A percentile compares a stretch with the other conserved stretches of the same genome.
phyloP scores from a whole-genome alignment of 2,113 vertebrate genomes.

The Neotoma lepida region DNA sequence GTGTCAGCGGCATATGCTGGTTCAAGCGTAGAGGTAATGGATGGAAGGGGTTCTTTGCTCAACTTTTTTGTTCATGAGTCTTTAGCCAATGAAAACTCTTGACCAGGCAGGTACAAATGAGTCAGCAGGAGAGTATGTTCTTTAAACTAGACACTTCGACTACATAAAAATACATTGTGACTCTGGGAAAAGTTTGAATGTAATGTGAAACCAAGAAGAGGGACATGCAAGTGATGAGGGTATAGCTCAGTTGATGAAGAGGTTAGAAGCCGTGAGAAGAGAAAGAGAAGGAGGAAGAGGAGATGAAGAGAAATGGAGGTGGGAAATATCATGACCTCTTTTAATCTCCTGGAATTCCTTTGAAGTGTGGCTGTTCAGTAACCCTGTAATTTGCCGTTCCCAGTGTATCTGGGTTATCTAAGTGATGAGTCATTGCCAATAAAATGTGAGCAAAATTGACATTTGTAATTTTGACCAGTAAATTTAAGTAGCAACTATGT shows the following conservation, averaged over 20 bases:
- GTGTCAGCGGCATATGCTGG: too few relatives aligned
- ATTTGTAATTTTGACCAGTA: not conserved
- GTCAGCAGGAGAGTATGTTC: not conserved
- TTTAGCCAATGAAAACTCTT: not conserved
- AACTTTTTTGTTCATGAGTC: not conserved
- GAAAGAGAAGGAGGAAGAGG: too few relatives aligned
- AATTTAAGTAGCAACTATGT: not conserved
- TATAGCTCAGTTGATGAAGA: not conserved
- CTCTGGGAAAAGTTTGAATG: not conserved
- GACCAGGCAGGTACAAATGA: not conserved
- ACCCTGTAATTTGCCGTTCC: not conserved
- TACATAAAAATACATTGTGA: not conserved
- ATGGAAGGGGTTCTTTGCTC: not conserved
- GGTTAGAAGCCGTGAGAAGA: not conserved
- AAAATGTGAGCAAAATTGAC: not conserved
- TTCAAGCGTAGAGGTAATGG: not conserved
- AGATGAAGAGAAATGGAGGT: too few relatives aligned
- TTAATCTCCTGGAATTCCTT: not conserved
- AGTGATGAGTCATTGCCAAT: not conserved
- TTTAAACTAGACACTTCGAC: not conserved
- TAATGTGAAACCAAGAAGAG: not conserved
- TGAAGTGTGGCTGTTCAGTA: not conserved
- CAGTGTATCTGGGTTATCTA: not conserved
- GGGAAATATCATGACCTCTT: not conserved
- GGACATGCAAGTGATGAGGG: fast-evolving